Evolutionary conservation across 2,113 vertebrate genomes (phyloP).

Genomic region (Aphyosemion australe): DNA sequence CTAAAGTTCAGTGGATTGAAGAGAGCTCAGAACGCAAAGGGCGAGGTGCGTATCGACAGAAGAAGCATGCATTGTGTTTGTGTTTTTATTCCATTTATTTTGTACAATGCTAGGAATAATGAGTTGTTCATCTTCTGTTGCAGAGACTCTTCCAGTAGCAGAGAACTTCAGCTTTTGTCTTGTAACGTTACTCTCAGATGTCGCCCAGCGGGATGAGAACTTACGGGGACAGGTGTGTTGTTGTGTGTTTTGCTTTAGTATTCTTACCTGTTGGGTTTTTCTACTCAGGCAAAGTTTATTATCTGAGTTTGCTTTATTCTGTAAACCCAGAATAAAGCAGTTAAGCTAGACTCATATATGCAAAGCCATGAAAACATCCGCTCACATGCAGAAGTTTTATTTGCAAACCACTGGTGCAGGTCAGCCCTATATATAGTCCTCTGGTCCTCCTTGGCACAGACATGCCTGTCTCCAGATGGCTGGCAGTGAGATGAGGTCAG

Average conservation of each 20-base stretch:
- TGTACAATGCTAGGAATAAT: background rate
- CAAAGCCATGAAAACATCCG: no score
- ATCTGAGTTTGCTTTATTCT: no score
- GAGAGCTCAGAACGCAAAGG: slow-evolving; percentile 91
- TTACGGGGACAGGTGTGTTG: slow-evolving; percentile 85
- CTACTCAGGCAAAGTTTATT: no score
- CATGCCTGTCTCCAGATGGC: no score
- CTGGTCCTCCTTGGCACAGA: no score
- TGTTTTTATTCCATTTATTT: background rate
- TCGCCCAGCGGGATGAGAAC: slow-evolving; percentile 87
- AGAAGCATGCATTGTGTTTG: background rate
- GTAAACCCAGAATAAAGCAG: no score
- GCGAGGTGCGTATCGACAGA: slow-evolving; percentile 59
- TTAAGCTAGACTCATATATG: no score
- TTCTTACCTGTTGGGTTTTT: no score
- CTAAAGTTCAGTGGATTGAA: slow-evolving; percentile 96
- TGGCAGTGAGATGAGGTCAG: no score
- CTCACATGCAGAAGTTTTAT: no score
- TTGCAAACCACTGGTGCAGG: no score
- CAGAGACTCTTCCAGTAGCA: slow-evolving; percentile 90
- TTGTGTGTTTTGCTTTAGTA: slow-evolving; percentile 66
- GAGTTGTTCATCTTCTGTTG: slow-evolving; percentile 15
- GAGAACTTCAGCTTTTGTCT: slow-evolving; percentile 96
- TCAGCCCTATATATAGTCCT: no score
- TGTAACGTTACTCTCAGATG: slow-evolving; percentile 90